These are phyloP conservation scores for Caenorhabditis wallacei DNA, from an alignment of 2,888 invertebrate genomes.

Conservation along the genomic window DNA sequence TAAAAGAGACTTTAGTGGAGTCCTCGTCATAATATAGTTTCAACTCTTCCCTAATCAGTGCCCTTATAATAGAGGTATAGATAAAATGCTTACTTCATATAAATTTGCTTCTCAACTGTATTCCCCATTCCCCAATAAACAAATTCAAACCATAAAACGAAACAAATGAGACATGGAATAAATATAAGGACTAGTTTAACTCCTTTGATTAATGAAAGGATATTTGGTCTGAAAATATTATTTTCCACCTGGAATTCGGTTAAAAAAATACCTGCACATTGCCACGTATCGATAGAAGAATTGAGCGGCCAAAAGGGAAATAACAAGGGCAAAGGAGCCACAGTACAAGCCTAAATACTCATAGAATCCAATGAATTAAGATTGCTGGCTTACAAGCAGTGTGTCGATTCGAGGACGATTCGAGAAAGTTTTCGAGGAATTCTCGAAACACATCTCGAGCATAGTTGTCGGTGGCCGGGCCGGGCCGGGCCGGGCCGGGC, in stretches of 20 bases:
- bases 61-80: not conserved
- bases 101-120: constrained; percentile 27
- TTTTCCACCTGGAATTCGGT: no score
- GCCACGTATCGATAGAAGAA: constrained; percentile 33
- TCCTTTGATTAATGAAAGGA: not conserved
- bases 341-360: constrained; percentile 27
- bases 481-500: no score
- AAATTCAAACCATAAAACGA: constrained; percentile 25
- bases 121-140: constrained; percentile 40
- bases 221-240: no score
- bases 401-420: no score
- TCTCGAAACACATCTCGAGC: no score
- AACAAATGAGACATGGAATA: constrained; percentile 17
- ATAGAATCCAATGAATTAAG: no score
- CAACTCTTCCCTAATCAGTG: constrained; percentile 2
- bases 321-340: constrained; percentile 35
- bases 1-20: constrained; percentile 2
- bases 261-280: no score
- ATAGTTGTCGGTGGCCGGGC: no score
- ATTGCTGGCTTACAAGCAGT: not conserved
- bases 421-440: no score
- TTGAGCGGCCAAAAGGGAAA: constrained; percentile 32
- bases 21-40: constrained; percentile 16
- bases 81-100: not conserved
- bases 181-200: constrained; percentile 9